Evolutionary conservation across 2,113 vertebrate species (phyloP).

Genomic region (Camarhynchus parvulus): DNA sequence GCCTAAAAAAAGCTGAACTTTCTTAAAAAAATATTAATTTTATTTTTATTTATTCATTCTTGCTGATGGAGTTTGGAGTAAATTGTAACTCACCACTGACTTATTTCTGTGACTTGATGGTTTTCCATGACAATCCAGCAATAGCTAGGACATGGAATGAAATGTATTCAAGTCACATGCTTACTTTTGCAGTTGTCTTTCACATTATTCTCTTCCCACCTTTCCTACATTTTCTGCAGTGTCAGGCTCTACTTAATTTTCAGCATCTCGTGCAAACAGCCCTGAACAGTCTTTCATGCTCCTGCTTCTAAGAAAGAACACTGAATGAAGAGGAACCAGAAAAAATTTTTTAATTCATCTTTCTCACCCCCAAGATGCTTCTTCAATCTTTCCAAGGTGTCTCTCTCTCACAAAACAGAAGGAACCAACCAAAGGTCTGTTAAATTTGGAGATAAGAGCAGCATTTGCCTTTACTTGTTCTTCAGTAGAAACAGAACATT

Average conservation of each 20-base stretch:
- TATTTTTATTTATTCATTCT: not conserved
- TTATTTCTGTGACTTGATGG: not conserved
- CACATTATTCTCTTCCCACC: not conserved
- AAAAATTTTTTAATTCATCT: not conserved
- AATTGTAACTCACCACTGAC: not conserved
- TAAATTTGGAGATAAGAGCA: not conserved
- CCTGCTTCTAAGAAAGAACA: not conserved
- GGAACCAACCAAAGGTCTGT: not conserved
- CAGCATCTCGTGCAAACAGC: not conserved
- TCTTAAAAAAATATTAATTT: too few species aligned
- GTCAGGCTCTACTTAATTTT: not conserved
- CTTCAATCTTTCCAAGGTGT: not conserved
- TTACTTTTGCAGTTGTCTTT: not conserved
- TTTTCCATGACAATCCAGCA: slow-evolving; percentile 26
- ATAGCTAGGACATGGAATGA: not conserved
- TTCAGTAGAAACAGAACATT: not conserved
- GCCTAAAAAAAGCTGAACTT: not conserved
- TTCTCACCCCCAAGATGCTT: not conserved
- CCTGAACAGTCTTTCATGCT: not conserved
- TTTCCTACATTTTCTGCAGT: not conserved
- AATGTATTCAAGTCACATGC: not conserved
- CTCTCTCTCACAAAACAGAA: not conserved
- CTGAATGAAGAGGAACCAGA: not conserved
- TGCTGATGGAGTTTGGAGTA: not conserved
- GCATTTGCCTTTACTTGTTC: not conserved